A percentile compares a stretch with the other conserved stretches of the same genome.
These are phyloP conservation scores for Drosophila ezoana DNA, from an alignment of 2,888 invertebrate species.

Conservation along the genomic window DNA sequence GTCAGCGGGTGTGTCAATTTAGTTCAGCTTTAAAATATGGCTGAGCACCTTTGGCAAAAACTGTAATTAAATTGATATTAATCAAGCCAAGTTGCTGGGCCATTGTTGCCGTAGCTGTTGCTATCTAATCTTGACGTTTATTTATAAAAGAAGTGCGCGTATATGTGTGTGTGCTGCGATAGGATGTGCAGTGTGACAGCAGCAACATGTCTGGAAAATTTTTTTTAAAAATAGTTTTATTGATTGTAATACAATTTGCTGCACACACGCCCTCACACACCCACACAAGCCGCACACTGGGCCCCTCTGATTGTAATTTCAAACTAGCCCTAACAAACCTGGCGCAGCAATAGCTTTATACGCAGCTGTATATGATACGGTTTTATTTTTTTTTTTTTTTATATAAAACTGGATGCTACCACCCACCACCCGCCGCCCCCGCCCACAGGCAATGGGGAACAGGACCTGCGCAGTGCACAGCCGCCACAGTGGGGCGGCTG, in stretches of 20 bases:
- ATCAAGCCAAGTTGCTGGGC: conserved; percentile 38
- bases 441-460: conserved; percentile 5
- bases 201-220: conserved; percentile 64
- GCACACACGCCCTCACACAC: conserved; percentile 13
- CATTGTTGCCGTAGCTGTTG: conserved; percentile 14
- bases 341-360: conserved; percentile 20
- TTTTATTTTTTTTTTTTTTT: conserved; percentile 28
- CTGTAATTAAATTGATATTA: conserved; percentile 58
- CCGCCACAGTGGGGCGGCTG: conserved; percentile 39
- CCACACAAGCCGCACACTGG: neutral
- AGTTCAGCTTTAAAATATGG: conserved; percentile 26
- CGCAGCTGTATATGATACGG: conserved; percentile 16
- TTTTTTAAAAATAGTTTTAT: conserved; percentile 79
- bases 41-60: conserved; percentile 3
- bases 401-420: conserved; percentile 31
- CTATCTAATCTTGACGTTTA: conserved; percentile 31
- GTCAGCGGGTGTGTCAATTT: conserved; percentile 28
- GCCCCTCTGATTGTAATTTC: conserved; percentile 23
- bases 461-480: conserved; percentile 52
- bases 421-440: neutral
- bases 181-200: conserved; percentile 23
- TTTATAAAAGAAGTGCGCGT: conserved; percentile 8
- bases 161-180: conserved; percentile 1
- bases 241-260: conserved; percentile 71
- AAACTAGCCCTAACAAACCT: conserved; percentile 31